A percentile compares a stretch with the other conserved stretches of the same genome.
These are phyloP conservation scores for Cyaniris semiargus DNA, from an alignment of 2,888 invertebrate species.

Conservation along the genomic window DNA sequence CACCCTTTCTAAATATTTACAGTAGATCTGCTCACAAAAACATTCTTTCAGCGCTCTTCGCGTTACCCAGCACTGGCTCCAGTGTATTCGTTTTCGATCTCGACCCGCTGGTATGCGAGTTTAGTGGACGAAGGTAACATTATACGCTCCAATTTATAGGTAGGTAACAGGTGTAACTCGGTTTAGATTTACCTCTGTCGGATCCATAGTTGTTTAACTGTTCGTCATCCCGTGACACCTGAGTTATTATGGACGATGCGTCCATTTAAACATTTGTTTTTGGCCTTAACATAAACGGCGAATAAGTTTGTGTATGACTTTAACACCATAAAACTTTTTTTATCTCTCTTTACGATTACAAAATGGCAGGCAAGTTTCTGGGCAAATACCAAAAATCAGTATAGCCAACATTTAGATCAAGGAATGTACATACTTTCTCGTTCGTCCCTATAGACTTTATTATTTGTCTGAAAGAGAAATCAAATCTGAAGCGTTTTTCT, in stretches of 20 bases:
- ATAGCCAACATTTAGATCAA: conserved; percentile 61
- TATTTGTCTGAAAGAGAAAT: conserved; percentile 43
- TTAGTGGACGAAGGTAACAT: conserved; percentile 64
- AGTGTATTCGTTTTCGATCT: conserved; percentile 51
- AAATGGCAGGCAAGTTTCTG: conserved; percentile 76
- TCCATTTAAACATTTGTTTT: conserved; percentile 88
- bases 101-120: conserved; percentile 65
- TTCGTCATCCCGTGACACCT: conserved; percentile 98
- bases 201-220: conserved; percentile 94
- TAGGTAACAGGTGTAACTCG: conserved; percentile 79
- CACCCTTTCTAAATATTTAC: conserved; percentile 75
- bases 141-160: conserved; percentile 77
- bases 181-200: conserved; percentile 92
- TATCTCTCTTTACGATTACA: conserved; percentile 80
- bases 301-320: conserved; percentile 73
- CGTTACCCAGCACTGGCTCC: background rate
- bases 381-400: conserved; percentile 72
- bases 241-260: conserved; percentile 99
- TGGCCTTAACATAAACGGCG: conserved; percentile 76
- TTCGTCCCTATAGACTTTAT: conserved; percentile 43
- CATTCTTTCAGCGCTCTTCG: conserved; percentile 40
- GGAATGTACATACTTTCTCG: conserved; percentile 45
- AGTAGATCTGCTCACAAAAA: conserved; percentile 56
- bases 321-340: conserved; percentile 81
- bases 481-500: conserved; percentile 42